A percentile compares a stretch with the other conserved stretches of the same genome.
These are phyloP conservation scores for Colistium nudipinnis DNA, from an alignment of 2,113 vertebrate genomes.

Conservation along the genomic window DNA sequence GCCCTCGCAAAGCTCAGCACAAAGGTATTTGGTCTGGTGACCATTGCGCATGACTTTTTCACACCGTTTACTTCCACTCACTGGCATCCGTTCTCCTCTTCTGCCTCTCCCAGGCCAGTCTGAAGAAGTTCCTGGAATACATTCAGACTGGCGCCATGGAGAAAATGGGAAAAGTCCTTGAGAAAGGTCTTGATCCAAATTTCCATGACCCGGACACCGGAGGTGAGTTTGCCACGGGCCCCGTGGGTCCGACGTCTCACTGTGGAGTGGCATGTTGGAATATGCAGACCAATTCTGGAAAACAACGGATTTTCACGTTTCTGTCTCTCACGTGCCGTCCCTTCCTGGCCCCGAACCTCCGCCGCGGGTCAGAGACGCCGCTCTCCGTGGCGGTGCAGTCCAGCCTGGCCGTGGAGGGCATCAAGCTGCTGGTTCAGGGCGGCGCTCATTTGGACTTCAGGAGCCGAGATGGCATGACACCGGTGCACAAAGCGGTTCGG, in stretches of 20 bases:
- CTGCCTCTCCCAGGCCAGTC: conserved; percentile 81
- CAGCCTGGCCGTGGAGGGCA: conserved; percentile 83
- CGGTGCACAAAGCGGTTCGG: conserved; percentile 88
- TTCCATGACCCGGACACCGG: conserved; percentile 91
- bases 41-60: neutral
- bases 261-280: neutral
- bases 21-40: conserved; percentile 82
- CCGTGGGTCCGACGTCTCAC: neutral
- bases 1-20: conserved; percentile 93
- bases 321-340: neutral
- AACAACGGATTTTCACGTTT: neutral
- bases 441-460: conserved; percentile 92
- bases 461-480: conserved; percentile 87
- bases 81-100: neutral
- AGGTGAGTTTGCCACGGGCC: conserved; percentile 76
- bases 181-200: conserved; percentile 93
- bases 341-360: neutral
- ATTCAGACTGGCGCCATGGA: conserved; percentile 87
- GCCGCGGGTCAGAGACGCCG: conserved; percentile 84
- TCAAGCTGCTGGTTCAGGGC: conserved; percentile 87
- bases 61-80: neutral
- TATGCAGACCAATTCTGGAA: neutral
- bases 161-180: conserved; percentile 88
- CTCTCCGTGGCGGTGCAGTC: conserved; percentile 86
- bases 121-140: conserved; percentile 93